Conservation (phyloP, 2,888 invertebrate genomes). For the Anticlea derivata region DNA sequence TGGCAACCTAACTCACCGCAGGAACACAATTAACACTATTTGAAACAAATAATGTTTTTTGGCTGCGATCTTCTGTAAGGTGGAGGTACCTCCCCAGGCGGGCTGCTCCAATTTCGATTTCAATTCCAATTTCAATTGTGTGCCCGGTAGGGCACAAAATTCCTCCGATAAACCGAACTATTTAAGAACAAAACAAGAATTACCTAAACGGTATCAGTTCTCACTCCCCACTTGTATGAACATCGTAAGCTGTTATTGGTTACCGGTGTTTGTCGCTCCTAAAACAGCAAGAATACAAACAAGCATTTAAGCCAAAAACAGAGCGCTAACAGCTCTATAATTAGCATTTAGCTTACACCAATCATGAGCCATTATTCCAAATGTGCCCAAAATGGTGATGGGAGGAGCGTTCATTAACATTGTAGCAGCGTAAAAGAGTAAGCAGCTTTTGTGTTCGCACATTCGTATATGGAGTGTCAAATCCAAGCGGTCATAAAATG, state of each 20-base stretch:
- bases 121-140: too few species aligned
- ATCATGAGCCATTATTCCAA: conserved; percentile 45
- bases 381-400: conserved; percentile 56
- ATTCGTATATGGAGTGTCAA: conserved; percentile 41
- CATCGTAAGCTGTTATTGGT: conserved; percentile 21
- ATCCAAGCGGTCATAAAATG: conserved; percentile 45
- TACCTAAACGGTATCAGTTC: too few species aligned
- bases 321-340: conserved; percentile 59
- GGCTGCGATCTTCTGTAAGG: too few species aligned
- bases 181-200: too few species aligned
- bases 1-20: too few species aligned
- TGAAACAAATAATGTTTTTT: too few species aligned
- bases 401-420: conserved; percentile 51
- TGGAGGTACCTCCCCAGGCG: too few species aligned
- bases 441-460: conserved; percentile 44
- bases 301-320: conserved; percentile 50
- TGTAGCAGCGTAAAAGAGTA: conserved; percentile 22
- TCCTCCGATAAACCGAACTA: too few species aligned
- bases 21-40: too few species aligned
- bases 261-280: conserved; percentile 29
- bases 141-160: too few species aligned
- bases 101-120: too few species aligned
- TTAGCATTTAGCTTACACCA: conserved; percentile 56
- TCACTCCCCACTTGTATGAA: neutral
- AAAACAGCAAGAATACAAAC: conserved; percentile 41